Evolutionary conservation across 1,140 invertebrate species (phyloP), one percentile per base, ranked within the genome.

Genomic region (Mycetomoellerius zeteki): DNA sequence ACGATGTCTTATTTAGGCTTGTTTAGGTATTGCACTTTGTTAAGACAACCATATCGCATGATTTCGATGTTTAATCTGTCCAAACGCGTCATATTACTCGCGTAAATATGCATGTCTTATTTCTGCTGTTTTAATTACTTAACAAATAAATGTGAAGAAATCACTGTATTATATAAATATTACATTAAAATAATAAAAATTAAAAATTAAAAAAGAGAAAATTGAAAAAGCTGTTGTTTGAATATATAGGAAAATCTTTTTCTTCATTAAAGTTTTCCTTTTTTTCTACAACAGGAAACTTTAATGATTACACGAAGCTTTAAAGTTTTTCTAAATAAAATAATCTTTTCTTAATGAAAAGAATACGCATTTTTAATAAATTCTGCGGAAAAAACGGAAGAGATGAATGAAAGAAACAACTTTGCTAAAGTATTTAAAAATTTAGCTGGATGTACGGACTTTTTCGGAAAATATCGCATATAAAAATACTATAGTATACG

Each of bases 61-160:
- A 60, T 86, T 60, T 50, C 19, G 30, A 10, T 8, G 7, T 80
- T 71, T 50, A 30, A 75, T 88, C 86, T 58, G 88, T 65, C 86
- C 78, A 50, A n/a, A 7, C 30, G 56, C 33, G 47, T 12, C 21
- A 50, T 16, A 10, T 80, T 54, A 3, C 14, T 16, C 54, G n/a
- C 37, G 3, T 12, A 69, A 69, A 80, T 37, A 78, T n/a, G n/a
- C n/a, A n/a, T 33, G 16, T 16, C 7, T n/a, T 12, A n/a, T 27
- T 0, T 10, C 12, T 6, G 3, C 27, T 50, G 5, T 50, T 50
- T 67, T 33, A 33, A 47, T 71, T 80, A 37, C 14, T 37, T 37
- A n/a, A 56, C 30, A 43, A 52, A 80, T 24, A 80, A 67, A 67
- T 52, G n/a, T 4, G 2, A 80, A 67, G 30, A 52, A 77, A 16